These are phyloP conservation scores for Otus sunia DNA, from an alignment of 2,113 vertebrate genomes.

Conservation along the genomic window DNA sequence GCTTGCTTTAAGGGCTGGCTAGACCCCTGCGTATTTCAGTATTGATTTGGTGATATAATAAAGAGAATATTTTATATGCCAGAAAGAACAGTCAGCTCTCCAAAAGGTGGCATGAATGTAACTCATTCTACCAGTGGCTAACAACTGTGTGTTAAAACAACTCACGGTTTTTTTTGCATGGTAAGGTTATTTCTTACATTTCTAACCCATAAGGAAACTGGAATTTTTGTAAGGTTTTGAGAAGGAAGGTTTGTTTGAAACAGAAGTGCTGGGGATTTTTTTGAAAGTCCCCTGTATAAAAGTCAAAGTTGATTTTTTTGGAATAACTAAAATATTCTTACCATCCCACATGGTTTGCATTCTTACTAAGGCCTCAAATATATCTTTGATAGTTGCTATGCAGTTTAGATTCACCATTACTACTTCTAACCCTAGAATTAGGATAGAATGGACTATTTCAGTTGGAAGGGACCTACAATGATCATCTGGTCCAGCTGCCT, in stretches of 20 bases:
- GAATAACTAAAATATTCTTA: not conserved
- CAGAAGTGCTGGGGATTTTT: not conserved
- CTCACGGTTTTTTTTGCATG: not conserved
- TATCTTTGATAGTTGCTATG: not conserved
- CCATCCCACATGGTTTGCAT: not conserved
- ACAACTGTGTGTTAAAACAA: not conserved
- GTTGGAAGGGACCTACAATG: not conserved
- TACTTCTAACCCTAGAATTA: not conserved
- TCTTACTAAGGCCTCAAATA: not conserved
- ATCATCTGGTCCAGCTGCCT: not conserved
- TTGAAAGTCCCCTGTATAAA: not conserved
- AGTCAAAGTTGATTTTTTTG: not conserved
- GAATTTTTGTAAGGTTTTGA: not conserved
- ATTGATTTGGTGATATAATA: not conserved
- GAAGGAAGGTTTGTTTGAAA: not conserved
- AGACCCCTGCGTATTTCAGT: not conserved
- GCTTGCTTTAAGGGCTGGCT: not conserved
- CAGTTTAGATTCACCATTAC: not conserved
- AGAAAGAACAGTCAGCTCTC: not conserved
- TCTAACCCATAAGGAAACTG: not conserved
- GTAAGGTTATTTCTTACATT: not conserved
- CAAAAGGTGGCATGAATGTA: not conserved
- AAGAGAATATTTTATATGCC: not conserved
- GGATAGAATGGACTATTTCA: not conserved
- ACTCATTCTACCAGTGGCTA: not conserved